Evolutionary conservation across 2,797 vertebrate genomes (phyloP).

Genomic region (Pristis pectinata): DNA sequence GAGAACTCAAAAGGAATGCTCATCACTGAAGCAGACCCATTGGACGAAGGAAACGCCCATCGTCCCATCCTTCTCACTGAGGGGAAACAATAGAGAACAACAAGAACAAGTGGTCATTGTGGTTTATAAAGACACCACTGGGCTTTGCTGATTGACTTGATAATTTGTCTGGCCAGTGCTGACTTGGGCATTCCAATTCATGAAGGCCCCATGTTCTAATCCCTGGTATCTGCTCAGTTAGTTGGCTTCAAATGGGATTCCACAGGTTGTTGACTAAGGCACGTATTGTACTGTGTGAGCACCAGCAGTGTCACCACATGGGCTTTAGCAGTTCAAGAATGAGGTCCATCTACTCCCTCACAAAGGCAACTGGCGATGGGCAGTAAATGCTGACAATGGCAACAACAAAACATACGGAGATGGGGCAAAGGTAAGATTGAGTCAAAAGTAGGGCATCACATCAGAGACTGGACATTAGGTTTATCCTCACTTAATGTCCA

Average conservation of each 20-base stretch:
- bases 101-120: no score
- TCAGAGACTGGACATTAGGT: neutral
- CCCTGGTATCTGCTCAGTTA: neutral
- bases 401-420: no score
- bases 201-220: neutral
- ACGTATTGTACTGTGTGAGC: neutral
- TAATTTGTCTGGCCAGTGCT: neutral
- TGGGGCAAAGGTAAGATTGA: no score
- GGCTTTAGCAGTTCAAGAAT: neutral
- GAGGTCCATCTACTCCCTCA: neutral
- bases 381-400: neutral
- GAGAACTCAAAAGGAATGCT: neutral
- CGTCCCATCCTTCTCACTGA: neutral
- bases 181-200: neutral
- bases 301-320: neutral
- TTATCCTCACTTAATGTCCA: neutral
- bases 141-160: neutral
- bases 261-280: neutral
- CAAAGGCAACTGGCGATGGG: neutral
- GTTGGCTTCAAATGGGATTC: neutral
- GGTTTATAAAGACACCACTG: neutral
- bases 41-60: neutral
- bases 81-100: neutral
- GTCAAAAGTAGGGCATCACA: neutral
- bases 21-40: neutral